These are phyloP conservation scores for Imbricaverruca yamaguchii DNA, from an alignment of 2,888 invertebrate genomes.

Conservation along the genomic window DNA sequence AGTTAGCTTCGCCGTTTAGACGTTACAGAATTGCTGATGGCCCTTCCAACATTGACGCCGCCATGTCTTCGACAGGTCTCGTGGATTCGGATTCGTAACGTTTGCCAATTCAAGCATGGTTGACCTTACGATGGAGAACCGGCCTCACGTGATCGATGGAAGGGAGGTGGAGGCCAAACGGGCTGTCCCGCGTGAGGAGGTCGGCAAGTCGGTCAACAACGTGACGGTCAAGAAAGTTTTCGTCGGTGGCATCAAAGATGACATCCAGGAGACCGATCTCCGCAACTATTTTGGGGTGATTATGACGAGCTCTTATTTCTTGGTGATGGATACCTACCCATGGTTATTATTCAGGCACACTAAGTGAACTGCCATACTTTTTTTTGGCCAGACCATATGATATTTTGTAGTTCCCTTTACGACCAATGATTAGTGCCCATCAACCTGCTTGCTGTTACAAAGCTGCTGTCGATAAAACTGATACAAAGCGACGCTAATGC, in stretches of 20 bases:
- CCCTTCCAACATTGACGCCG: too few species aligned
- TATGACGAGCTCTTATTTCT: not conserved
- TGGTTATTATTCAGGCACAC: too few species aligned
- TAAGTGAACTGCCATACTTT: too few species aligned
- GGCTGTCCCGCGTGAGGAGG: conserved; percentile 71
- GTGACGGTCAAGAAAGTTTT: conserved; percentile 91
- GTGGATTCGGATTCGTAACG: conserved; percentile 98
- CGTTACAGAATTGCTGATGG: too few species aligned
- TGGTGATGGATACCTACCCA: not conserved
- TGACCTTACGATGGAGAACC: conserved; percentile 77
- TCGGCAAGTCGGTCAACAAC: conserved; percentile 66
- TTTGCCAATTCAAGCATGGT: conserved; percentile 90
- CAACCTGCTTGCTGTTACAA: too few species aligned
- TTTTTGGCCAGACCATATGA: too few species aligned
- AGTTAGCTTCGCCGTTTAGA: too few species aligned
- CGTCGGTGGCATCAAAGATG: conserved; percentile 87
- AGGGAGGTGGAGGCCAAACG: conserved; percentile 93
- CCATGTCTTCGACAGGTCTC: conserved; percentile 51
- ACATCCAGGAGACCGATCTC: conserved; percentile 82
- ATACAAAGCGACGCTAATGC: too few species aligned
- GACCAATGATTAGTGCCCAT: too few species aligned
- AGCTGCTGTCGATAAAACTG: too few species aligned
- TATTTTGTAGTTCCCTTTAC: too few species aligned
- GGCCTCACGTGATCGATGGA: conserved; percentile 81
- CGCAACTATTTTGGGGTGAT: conserved; percentile 58